Conservation (phyloP, 2,888 invertebrate species). For the Leptopilina myrica region DNA sequence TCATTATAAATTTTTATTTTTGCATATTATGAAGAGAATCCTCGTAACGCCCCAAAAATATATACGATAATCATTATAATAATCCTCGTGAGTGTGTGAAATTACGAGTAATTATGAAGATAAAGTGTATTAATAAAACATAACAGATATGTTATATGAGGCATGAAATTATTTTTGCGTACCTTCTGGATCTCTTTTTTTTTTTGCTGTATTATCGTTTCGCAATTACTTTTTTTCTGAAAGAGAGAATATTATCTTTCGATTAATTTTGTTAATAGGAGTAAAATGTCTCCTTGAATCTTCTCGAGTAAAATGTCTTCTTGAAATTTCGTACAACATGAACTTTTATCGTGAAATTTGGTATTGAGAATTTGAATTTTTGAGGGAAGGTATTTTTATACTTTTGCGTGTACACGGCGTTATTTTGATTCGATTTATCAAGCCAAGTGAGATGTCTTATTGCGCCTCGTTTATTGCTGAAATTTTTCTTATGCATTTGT, state of each 20-base stretch:
- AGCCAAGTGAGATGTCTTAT: not conserved
- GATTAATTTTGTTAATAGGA: constrained; percentile 4
- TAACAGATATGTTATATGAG: not conserved
- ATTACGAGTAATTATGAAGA: constrained; percentile 68
- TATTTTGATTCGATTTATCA: not conserved
- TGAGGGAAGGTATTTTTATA: not conserved
- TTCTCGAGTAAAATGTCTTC: too few relatives aligned
- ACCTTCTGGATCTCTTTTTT: not conserved
- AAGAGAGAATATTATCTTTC: not conserved
- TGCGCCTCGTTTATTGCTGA: not conserved
- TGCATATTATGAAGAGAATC: constrained; percentile 6
- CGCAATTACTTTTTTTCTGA: not conserved
- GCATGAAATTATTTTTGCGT: not conserved
- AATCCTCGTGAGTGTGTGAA: constrained; percentile 61
- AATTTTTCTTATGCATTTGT: not conserved
- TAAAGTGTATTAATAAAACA: constrained; percentile 47
- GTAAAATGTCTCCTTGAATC: not conserved
- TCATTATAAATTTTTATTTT: constrained; percentile 29
- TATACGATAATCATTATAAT: constrained; percentile 57
- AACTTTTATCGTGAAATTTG: not conserved
- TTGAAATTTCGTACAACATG: not conserved
- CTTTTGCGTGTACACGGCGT: not conserved
- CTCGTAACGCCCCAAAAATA: constrained; percentile 23
- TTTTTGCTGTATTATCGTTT: not conserved
- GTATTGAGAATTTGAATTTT: not conserved